Conservation (phyloP, 2,888 invertebrate genomes). For the Biston betularia region DNA sequence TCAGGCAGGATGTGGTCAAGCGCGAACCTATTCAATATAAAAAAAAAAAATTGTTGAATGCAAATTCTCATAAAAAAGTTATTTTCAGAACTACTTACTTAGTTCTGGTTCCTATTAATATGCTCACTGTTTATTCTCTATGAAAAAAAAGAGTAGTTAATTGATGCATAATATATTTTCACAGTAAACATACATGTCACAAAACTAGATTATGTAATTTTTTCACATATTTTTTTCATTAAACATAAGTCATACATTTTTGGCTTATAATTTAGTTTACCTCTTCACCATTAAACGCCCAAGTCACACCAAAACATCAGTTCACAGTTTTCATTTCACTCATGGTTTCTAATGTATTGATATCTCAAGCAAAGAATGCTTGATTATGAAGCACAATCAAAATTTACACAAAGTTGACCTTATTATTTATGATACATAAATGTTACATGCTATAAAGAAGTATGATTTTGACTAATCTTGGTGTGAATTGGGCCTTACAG, state of each 20-base stretch:
- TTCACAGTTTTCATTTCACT: not conserved
- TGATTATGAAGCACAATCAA: too few relatives aligned
- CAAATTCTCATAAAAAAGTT: too few relatives aligned
- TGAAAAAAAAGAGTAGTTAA: not conserved
- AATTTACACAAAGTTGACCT: too few relatives aligned
- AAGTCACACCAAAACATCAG: not conserved
- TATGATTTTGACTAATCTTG: not conserved
- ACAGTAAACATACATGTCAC: conserved; percentile 50
- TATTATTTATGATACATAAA: too few relatives aligned
- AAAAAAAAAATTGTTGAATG: too few relatives aligned
- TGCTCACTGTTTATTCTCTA: not conserved
- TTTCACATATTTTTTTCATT: not conserved
- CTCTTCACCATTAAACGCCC: too few relatives aligned
- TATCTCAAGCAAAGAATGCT: too few relatives aligned
- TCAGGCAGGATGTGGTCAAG: too few relatives aligned
- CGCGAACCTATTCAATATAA: too few relatives aligned
- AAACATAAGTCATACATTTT: conserved; percentile 10
- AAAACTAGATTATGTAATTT: conserved; percentile 4
- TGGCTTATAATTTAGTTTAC: conserved; percentile 3
- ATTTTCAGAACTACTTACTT: too few relatives aligned
- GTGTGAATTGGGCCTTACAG: not conserved
- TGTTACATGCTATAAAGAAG: not conserved
- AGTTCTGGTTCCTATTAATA: too few relatives aligned
- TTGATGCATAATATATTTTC: conserved; percentile 30
- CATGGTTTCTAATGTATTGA: not conserved